phyloP scores from a whole-genome alignment of 2,113 vertebrate species.

The Thryonomys swinderianus region DNA sequence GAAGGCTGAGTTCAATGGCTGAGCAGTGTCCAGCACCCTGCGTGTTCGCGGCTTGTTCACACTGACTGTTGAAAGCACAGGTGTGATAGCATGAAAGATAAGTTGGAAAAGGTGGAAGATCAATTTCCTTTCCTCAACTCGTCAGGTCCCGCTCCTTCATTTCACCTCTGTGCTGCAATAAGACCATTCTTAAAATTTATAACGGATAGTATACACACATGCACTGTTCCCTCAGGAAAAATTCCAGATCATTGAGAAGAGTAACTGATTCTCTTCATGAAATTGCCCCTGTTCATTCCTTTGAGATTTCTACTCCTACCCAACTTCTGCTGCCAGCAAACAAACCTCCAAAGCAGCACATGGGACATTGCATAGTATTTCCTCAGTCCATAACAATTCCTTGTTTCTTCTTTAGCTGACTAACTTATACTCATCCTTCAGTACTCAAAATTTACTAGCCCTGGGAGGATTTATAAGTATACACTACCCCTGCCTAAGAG shows the following conservation, averaged over 20 bases:
- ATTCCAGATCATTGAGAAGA: constrained; percentile 19
- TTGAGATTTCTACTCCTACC: background rate
- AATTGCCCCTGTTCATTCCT: background rate
- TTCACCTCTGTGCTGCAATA: constrained; percentile 16
- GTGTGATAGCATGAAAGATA: background rate
- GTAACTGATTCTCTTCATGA: background rate
- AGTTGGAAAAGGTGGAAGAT: background rate
- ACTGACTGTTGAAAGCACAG: background rate
- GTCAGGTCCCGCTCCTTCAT: background rate
- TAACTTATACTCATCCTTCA: constrained; percentile 46
- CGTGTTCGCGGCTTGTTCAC: background rate
- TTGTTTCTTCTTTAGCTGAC: constrained; percentile 23
- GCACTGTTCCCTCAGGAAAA: constrained; percentile 61
- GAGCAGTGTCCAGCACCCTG: background rate
- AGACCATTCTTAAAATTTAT: background rate
- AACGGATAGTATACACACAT: background rate
- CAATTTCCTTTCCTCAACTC: background rate
- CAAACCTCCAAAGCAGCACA: constrained; percentile 52
- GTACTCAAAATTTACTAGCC: constrained; percentile 15
- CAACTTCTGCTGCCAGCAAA: background rate
- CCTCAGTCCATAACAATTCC: background rate
- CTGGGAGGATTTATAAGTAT: background rate
- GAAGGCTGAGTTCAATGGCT: background rate
- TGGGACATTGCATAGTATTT: background rate
- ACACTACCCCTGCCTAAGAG: background rate